A percentile compares a stretch with the other conserved stretches of the same genome.
These are phyloP conservation scores for Drosophila guanche DNA, from an alignment of 1,140 invertebrate genomes.

Conservation along the genomic window DNA sequence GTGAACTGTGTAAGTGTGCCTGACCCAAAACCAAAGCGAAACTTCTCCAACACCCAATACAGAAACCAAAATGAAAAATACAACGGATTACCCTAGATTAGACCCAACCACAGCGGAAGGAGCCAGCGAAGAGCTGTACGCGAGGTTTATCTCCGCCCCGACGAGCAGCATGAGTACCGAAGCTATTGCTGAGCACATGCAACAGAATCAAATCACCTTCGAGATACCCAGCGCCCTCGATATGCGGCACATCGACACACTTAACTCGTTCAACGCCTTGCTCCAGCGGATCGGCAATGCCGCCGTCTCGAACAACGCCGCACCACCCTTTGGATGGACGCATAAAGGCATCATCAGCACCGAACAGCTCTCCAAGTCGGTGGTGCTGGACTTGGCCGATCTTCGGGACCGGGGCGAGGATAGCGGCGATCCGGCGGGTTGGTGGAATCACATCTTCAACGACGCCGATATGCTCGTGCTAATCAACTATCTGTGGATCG, in stretches of 20 bases:
- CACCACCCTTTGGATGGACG: conserved; percentile 27
- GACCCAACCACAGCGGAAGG: conserved; percentile 43
- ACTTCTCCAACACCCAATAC: conserved; percentile 8
- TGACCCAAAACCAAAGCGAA: conserved; percentile 18
- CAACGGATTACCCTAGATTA: conserved; percentile 54
- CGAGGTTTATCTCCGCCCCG: conserved; percentile 64
- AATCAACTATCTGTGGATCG: conserved; percentile 83
- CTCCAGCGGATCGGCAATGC: conserved; percentile 72
- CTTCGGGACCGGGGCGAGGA: conserved; percentile 50
- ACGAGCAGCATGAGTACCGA: conserved; percentile 79
- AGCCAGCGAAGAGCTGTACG: conserved; percentile 46
- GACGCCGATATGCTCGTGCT: conserved; percentile 77
- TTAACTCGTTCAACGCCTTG: conserved; percentile 75
- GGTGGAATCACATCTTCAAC: conserved; percentile 59
- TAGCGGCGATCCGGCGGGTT: conserved; percentile 10
- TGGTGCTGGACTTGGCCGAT: conserved; percentile 76
- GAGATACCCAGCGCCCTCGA: conserved; percentile 78
- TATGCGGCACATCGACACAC: conserved; percentile 75
- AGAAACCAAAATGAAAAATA: conserved; percentile 33
- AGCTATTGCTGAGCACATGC: conserved; percentile 72
- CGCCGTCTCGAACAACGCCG: conserved; percentile 37
- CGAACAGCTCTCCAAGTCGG: conserved; percentile 77
- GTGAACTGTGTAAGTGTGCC: conserved; percentile 43
- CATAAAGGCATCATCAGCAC: conserved; percentile 65
- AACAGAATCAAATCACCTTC: conserved; percentile 81